Percentiles rank a stretch among this genome's conserved stretches.
Conservation (phyloP, 2,888 invertebrate genomes). For the Apodemia zela region DNA sequence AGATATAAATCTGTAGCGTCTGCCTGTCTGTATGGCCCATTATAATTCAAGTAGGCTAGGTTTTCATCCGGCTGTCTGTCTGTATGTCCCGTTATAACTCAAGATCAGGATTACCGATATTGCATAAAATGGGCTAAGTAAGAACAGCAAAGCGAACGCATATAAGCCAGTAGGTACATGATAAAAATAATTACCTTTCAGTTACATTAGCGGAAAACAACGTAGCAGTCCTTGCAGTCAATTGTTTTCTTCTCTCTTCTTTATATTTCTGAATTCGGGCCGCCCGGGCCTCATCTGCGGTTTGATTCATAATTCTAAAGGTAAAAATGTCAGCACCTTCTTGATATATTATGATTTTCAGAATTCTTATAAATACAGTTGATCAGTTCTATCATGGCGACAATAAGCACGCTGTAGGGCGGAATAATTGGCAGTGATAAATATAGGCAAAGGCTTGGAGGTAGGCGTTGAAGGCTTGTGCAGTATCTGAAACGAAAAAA, state of each 20-base stretch:
- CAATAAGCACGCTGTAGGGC: constrained; percentile 57
- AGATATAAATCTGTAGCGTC: no score
- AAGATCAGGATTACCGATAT: no score
- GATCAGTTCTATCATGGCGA: constrained; percentile 71
- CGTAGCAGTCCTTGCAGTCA: constrained; percentile 80
- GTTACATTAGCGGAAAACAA: constrained; percentile 84
- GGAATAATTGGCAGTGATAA: constrained; percentile 74
- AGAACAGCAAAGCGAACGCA: no score
- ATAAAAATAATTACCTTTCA: constrained; percentile 49
- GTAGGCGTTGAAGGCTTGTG: constrained; percentile 44
- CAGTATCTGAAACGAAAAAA: constrained; percentile 57
- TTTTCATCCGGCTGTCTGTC: no score
- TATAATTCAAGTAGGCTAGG: no score
- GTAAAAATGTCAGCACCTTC: constrained; percentile 59
- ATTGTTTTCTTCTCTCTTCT: constrained; percentile 85
- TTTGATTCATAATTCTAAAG: constrained; percentile 58
- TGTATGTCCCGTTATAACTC: no score
- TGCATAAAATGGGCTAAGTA: no score
- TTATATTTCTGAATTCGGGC: constrained; percentile 86
- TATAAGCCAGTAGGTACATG: no score
- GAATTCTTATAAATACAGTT: constrained; percentile 47
- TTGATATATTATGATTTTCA: constrained; percentile 43
- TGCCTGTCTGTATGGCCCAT: no score
- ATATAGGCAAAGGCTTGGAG: constrained; percentile 56
- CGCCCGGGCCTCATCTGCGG: constrained; percentile 75